These are phyloP conservation scores for Neoitamus cyanurus DNA, from an alignment of 2,888 invertebrate species.

Conservation along the genomic window DNA sequence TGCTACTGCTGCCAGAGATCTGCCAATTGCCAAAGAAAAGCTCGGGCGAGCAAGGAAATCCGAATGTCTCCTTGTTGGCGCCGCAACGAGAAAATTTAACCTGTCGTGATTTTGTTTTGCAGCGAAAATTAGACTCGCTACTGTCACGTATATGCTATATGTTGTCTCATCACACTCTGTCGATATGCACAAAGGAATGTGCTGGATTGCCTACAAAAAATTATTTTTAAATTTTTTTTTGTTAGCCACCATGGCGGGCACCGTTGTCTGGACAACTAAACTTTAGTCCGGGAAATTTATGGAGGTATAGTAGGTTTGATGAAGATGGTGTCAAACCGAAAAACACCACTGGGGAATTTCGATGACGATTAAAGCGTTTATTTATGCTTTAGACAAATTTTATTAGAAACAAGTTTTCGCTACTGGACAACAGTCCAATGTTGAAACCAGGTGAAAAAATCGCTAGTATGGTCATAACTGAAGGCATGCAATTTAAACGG, in stretches of 20 bases:
- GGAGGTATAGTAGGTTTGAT: not conserved
- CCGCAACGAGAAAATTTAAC: constrained; percentile 49
- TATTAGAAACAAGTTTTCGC: not conserved
- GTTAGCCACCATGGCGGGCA: not conserved
- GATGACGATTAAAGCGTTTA: not conserved
- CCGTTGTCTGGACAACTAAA: constrained; percentile 1
- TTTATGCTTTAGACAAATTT: not conserved
- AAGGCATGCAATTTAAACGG: too few relatives aligned
- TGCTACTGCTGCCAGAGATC: constrained; percentile 46
- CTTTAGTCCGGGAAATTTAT: not conserved
- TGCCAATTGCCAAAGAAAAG: constrained; percentile 49
- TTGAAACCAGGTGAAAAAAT: not conserved
- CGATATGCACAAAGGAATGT: not conserved
- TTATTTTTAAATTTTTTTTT: constrained; percentile 4
- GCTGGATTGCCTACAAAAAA: not conserved
- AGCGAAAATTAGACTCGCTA: constrained; percentile 36
- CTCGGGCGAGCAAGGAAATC: constrained; percentile 46
- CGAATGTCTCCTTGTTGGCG: constrained; percentile 50
- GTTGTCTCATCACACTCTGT: not conserved
- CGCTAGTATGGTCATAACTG: not conserved
- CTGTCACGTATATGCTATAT: not conserved
- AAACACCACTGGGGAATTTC: not conserved
- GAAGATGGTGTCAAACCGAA: not conserved
- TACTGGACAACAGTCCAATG: not conserved
- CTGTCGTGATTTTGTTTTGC: constrained; percentile 44